These are phyloP conservation scores for Pampusana beccarii DNA, from an alignment of 2,113 vertebrate species.

Conservation along the genomic window DNA sequence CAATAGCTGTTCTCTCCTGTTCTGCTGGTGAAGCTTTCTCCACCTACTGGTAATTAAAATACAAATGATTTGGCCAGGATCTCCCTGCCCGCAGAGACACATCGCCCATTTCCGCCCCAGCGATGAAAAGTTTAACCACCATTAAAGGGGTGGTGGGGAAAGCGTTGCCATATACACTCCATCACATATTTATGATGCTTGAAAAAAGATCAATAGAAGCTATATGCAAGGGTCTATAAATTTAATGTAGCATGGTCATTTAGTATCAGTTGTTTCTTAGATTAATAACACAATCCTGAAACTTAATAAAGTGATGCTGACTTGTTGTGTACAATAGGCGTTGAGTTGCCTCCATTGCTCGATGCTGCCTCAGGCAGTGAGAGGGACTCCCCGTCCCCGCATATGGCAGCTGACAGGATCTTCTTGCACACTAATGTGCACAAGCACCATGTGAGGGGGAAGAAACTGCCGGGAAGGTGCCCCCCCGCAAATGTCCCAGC, in stretches of 20 bases:
- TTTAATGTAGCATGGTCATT: constrained; percentile 63
- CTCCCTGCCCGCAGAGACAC: constrained; percentile 20
- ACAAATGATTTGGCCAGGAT: background rate
- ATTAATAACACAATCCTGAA: background rate
- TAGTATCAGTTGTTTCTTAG: constrained; percentile 56
- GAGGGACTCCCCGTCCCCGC: background rate
- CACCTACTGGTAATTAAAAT: constrained; percentile 16
- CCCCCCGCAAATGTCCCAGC: fast-evolving
- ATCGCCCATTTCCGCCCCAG: background rate
- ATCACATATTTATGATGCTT: constrained; percentile 56
- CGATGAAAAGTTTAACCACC: constrained; percentile 60
- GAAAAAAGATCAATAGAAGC: constrained; percentile 60
- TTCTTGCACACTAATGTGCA: fast-evolving
- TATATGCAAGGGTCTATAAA: constrained; percentile 67
- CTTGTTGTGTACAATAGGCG: fast-evolving
- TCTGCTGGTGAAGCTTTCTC: background rate
- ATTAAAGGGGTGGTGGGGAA: constrained; percentile 13
- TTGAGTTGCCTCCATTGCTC: fast-evolving
- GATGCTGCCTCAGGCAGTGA: background rate
- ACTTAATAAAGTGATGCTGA: background rate
- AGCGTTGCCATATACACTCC: background rate
- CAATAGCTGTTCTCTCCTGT: background rate
- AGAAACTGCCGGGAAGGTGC: fast-evolving
- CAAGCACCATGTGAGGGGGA: fast-evolving
- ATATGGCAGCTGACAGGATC: fast-evolving